Evolutionary conservation across 2,888 invertebrate genomes (phyloP).

Genomic region (Rotaria magnacalcarata): DNA sequence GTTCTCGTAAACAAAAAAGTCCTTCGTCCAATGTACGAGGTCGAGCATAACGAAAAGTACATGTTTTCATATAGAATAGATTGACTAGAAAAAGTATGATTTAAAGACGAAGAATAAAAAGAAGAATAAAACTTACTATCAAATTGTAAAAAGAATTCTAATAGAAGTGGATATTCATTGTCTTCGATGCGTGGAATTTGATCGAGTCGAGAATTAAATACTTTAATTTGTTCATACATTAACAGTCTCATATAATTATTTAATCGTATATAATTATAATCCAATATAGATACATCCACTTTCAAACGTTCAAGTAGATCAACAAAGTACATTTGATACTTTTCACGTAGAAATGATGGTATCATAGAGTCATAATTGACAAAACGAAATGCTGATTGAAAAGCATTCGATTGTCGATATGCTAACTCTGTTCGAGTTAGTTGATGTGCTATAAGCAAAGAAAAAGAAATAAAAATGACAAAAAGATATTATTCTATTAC

Average conservation of each 20-base stretch:
- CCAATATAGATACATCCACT: background rate
- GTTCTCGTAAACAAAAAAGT: background rate
- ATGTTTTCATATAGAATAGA: constrained; percentile 34
- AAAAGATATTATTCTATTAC: background rate
- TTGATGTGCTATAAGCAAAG: background rate
- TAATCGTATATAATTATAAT: background rate
- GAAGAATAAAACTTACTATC: background rate
- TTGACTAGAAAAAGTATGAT: background rate
- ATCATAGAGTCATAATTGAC: background rate
- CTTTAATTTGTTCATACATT: background rate
- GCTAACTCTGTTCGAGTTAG: background rate
- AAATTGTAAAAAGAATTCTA: background rate
- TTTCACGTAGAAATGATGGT: background rate
- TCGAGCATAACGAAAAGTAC: background rate
- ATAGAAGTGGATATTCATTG: background rate
- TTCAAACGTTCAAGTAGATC: background rate
- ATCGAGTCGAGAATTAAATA: background rate
- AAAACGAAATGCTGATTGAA: background rate
- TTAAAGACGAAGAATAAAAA: no score
- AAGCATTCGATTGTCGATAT: background rate
- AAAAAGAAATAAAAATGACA: no score
- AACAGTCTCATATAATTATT: background rate
- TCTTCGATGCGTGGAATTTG: background rate
- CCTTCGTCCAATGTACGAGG: background rate
- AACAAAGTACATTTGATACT: background rate